Evolutionary conservation across 2,113 vertebrate species (phyloP).

Genomic region (Pleuronectes platessa): DNA sequence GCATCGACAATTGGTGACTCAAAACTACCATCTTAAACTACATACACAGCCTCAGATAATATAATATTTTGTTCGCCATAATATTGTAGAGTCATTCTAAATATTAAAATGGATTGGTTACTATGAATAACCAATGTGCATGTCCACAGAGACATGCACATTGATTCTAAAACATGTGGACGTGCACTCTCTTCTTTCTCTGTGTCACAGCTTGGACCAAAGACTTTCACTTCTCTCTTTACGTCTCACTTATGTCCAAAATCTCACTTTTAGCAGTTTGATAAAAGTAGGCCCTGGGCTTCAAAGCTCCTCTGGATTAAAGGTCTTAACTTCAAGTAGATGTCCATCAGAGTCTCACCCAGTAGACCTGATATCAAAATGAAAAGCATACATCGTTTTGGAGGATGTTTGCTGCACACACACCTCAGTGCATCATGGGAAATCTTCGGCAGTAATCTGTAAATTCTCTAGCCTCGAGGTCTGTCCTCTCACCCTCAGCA

Average conservation of each 20-base stretch:
- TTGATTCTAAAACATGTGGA: background rate
- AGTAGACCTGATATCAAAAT: background rate
- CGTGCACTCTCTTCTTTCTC: background rate
- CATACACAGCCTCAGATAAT: too few relatives aligned
- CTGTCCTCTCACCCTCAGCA: slow-evolving; percentile 33
- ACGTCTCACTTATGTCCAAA: background rate
- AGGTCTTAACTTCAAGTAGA: background rate
- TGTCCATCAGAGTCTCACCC: background rate
- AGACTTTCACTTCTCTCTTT: background rate
- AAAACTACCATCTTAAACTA: too few relatives aligned
- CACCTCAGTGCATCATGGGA: slow-evolving; percentile 8
- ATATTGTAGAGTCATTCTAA: too few relatives aligned
- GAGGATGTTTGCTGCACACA: background rate
- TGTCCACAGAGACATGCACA: too few relatives aligned
- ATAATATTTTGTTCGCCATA: too few relatives aligned
- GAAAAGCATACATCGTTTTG: slow-evolving; percentile 1
- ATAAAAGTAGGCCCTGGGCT: background rate
- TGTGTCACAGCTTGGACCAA: background rate
- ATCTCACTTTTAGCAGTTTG: background rate
- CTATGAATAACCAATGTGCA: too few relatives aligned
- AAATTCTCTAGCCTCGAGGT: slow-evolving; percentile 32
- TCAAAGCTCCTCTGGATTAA: background rate
- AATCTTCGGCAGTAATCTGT: slow-evolving; percentile 43
- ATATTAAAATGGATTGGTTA: too few relatives aligned
- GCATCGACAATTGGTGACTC: too few relatives aligned